Conservation (phyloP, 2,113 vertebrate genomes). For the Nasalis larvatus region DNA sequence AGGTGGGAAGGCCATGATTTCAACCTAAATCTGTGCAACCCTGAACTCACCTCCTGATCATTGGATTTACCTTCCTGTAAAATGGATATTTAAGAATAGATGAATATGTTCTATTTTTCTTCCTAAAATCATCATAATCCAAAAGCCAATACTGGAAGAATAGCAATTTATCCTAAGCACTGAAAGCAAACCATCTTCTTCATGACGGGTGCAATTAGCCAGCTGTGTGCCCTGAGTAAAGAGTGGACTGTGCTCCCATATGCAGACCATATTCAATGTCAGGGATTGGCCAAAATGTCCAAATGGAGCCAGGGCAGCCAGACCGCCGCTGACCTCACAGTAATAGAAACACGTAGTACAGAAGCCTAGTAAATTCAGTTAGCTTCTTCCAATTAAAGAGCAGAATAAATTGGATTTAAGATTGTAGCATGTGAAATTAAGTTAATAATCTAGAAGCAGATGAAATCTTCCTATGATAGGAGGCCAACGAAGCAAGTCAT, state of each 20-base stretch:
- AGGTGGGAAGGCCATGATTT: no score
- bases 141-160: not conserved
- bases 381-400: not conserved
- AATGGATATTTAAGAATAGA: not conserved
- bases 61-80: not conserved
- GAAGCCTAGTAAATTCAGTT: not conserved
- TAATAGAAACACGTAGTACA: accelerated
- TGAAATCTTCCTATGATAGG: not conserved
- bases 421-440: not conserved
- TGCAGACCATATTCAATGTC: not conserved
- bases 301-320: no score
- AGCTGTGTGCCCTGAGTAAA: not conserved
- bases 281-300: not conserved
- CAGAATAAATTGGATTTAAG: not conserved
- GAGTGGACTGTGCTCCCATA: not conserved
- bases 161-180: not conserved
- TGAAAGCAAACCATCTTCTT: not conserved
- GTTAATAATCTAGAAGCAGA: not conserved
- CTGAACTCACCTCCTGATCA: not conserved
- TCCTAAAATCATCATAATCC: no score
- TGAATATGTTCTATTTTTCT: not conserved
- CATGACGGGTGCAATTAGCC: not conserved
- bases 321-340: not conserved
- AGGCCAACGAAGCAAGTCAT: not conserved
- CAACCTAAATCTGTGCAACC: not conserved